These are phyloP conservation scores for Arctia plantaginis DNA, from an alignment of 2,888 invertebrate genomes.

Conservation along the genomic window DNA sequence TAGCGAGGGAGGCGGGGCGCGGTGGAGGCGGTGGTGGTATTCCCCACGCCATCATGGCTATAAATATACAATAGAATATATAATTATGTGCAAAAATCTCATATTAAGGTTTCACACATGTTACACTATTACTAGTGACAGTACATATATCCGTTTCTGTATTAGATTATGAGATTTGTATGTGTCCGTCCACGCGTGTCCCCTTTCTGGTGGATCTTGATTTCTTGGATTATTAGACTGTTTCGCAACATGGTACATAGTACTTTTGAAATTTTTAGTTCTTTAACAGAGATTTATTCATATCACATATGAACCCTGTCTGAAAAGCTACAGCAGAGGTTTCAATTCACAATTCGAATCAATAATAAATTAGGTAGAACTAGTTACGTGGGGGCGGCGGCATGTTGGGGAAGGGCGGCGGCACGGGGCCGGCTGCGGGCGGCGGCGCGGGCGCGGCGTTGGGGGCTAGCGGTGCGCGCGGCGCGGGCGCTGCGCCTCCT, in stretches of 20 bases:
- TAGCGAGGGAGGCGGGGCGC: constrained; percentile 91
- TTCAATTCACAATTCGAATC: background rate
- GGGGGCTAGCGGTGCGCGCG: constrained; percentile 52
- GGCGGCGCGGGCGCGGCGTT: constrained; percentile 50
- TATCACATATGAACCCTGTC: background rate
- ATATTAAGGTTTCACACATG: background rate
- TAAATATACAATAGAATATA: background rate
- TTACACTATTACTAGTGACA: too few relatives aligned
- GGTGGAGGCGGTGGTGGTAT: constrained; percentile 89
- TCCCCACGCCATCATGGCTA: constrained; percentile 83
- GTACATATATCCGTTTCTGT: too few relatives aligned
- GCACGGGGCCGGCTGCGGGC: constrained; percentile 51
- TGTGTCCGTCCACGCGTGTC: too few relatives aligned
- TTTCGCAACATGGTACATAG: too few relatives aligned
- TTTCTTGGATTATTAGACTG: too few relatives aligned
- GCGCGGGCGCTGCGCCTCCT: constrained; percentile 47
- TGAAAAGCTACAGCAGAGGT: background rate
- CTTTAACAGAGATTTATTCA: background rate
- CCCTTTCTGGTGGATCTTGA: too few relatives aligned
- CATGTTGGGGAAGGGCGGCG: constrained; percentile 76
- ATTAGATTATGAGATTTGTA: too few relatives aligned
- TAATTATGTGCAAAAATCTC: too few relatives aligned
- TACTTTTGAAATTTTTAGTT: too few relatives aligned
- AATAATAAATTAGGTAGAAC: background rate
- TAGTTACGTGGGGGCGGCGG: constrained; percentile 75